Base-by-base conservation (phyloP, 2,113 vertebrate species). In the Hydropotes inermis region DNA sequence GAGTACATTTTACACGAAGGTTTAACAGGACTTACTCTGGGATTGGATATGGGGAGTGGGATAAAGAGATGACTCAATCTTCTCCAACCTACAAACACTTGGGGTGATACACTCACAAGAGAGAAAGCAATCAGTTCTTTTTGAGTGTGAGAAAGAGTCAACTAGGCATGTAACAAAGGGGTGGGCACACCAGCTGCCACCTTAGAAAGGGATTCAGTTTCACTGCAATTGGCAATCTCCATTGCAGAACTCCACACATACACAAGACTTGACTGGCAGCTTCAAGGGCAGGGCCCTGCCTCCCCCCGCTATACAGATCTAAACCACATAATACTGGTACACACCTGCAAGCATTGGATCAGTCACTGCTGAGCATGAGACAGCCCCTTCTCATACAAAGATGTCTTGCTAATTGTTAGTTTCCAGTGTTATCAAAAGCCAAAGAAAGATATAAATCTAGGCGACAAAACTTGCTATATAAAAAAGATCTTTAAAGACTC, bases 291-390 rank as follows among this genome's bases (percentile, higher is more conserved):
- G 89, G 8, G 30, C 27, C 39, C 61, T 61, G 17, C 39, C 43
- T 43, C 50, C 28, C 21, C 30, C 28, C 9, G 0, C 13, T 1
- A 0, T 6, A 25, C 19, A 74, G 36, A 61, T 0, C 11, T 9
- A 64, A 92, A 87, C 36, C 15, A 14, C 19, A 13, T 85, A 21
- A 43, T 3, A 45, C 11, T 78, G 23, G 8, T 7, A n/a, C 17
- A 36, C 7, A 58, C 3, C 55, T 78, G 11, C 7, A 21, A 67
- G 64, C 19, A 28, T 0, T 17, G 33, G 85, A 14, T 52, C 79
- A 60, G 30, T 76, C 47, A 54, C 0, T 47, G 50, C 25, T 17
- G 7, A 64, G 10, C 5, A 2, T 9, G 39, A 92, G 52, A 16
- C 7, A 36, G 30, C 2, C 5, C 50, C 89, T 94, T 33, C 57